phyloP scores from a whole-genome alignment of 2,113 vertebrate species.

The Cottus gobio region DNA sequence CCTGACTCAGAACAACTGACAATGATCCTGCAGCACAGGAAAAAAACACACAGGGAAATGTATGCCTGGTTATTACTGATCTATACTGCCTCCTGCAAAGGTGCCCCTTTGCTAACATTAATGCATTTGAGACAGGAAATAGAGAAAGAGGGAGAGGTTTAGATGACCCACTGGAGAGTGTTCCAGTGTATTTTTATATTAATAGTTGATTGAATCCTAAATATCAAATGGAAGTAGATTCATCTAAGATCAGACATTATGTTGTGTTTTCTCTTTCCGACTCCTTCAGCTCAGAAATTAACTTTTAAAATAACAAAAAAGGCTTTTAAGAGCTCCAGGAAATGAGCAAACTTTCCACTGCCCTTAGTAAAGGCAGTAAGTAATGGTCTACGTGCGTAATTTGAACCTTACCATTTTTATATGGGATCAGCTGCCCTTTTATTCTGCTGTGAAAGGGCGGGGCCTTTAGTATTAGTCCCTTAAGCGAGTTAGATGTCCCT shows the following conservation, averaged over 20 bases:
- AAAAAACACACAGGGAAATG: slow-evolving; percentile 1
- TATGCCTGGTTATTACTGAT: slow-evolving; percentile 1
- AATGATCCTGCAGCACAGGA: slow-evolving; percentile 6
- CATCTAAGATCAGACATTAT: neutral
- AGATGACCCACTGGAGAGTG: slow-evolving; percentile 17
- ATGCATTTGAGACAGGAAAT: slow-evolving; percentile 5
- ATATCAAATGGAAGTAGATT: neutral
- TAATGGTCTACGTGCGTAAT: slow-evolving; percentile 12
- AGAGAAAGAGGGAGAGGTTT: slow-evolving; percentile 7
- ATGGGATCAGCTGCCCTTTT: slow-evolving; percentile 52
- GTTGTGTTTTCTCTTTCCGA: neutral
- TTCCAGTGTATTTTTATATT: neutral
- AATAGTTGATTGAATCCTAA: neutral
- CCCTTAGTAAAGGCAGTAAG: neutral
- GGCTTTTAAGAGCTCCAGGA: slow-evolving; percentile 29
- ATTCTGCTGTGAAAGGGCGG: slow-evolving; percentile 54
- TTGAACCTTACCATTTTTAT: slow-evolving; percentile 52
- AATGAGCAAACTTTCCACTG: slow-evolving; percentile 11
- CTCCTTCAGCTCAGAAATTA: slow-evolving; percentile 7
- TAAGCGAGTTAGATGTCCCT: slow-evolving; percentile 61
- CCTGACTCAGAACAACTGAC: neutral
- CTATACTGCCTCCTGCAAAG: neutral
- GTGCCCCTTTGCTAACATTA: slow-evolving; percentile 7
- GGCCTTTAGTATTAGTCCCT: slow-evolving; percentile 46
- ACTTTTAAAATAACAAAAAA: slow-evolving; percentile 4